Base-by-base conservation (phyloP, 2,113 vertebrate genomes). In the Saccopteryx bilineata region DNA sequence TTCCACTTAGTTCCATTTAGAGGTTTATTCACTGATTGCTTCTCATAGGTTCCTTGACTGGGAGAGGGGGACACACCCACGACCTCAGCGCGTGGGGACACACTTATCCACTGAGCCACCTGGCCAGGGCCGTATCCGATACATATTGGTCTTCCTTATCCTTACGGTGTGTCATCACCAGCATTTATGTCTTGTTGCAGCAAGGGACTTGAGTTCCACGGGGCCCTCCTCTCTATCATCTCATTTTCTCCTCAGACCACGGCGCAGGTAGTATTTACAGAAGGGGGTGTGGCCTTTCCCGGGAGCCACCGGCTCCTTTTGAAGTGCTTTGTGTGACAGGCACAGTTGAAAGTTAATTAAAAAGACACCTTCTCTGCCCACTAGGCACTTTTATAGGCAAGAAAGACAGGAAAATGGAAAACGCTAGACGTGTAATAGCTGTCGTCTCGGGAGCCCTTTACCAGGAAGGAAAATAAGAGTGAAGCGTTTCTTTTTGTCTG, bases 191-290 rank as follows among this genome's bases (percentile, higher is more conserved):
- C 61, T 88, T 91, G 19, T 56, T 58, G 74, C 52, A 87, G 31
- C 19, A 21, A 58, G 79, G 28, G 60, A 31, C 65, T 33, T 66
- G 2, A 28, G 66, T 93, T 90, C 54, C 60, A 56, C 8, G 1
- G 46, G 23, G 48, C 65, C 54, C 50, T 75, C 4, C 1, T 84
- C 3, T 80, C 79, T 87, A 81, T 91, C 86, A 91, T 87, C 63
- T 82, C 69, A 58, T 54, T 79, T 83, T 86, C 65, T 89, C 86
- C 61, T 93, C 60, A 28, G 31, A 63, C 28, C 82, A 95, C 96
- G 79, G 17, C 33, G 68, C 26, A 56, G 95, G 66, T 83, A 87
- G 66, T 86, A 87, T 95, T 96, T 91, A 88, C 76, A 79, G 69
- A 56, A 9, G 82, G 65, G 91, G 31, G 3, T 11, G 72, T 1